These are phyloP conservation scores for Momotus momota DNA, from an alignment of 2,797 vertebrate species.

Conservation along the genomic window DNA sequence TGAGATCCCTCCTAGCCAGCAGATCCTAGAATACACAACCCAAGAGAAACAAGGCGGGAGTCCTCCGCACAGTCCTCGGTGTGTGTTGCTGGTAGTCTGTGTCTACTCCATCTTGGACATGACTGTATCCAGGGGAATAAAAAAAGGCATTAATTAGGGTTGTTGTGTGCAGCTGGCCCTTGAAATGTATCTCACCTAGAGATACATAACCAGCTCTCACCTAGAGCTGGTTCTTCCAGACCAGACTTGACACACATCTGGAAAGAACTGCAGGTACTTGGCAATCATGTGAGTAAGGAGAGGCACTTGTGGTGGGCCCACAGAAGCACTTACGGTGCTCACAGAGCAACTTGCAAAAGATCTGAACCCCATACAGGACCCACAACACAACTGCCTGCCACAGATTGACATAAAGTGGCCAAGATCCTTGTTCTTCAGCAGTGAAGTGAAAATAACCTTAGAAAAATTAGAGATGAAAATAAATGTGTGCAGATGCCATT, in stretches of 20 bases:
- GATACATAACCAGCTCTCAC: not conserved
- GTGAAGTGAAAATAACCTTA: not conserved
- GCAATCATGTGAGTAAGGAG: not conserved
- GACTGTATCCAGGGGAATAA: not conserved
- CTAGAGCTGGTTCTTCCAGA: not conserved
- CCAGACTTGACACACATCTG: not conserved
- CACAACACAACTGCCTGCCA: not conserved
- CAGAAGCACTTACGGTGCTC: not conserved
- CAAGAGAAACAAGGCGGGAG: not conserved
- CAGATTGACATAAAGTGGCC: not conserved
- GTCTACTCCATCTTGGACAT: not conserved
- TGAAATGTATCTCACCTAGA: not conserved
- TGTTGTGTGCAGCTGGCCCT: not conserved
- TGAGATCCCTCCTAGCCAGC: not conserved
- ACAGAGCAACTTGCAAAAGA: not conserved
- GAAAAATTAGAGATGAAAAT: not conserved
- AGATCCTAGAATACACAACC: not conserved
- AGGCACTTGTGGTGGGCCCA: not conserved
- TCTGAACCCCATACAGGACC: not conserved
- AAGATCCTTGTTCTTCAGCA: not conserved
- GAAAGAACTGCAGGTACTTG: not conserved
- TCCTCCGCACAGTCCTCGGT: not conserved
- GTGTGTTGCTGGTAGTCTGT: not conserved
- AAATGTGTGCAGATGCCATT: not conserved
- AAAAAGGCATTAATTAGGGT: not conserved